Evolutionary conservation across 2,888 invertebrate species (phyloP).

Genomic region (Drosophila hamatofila): DNA sequence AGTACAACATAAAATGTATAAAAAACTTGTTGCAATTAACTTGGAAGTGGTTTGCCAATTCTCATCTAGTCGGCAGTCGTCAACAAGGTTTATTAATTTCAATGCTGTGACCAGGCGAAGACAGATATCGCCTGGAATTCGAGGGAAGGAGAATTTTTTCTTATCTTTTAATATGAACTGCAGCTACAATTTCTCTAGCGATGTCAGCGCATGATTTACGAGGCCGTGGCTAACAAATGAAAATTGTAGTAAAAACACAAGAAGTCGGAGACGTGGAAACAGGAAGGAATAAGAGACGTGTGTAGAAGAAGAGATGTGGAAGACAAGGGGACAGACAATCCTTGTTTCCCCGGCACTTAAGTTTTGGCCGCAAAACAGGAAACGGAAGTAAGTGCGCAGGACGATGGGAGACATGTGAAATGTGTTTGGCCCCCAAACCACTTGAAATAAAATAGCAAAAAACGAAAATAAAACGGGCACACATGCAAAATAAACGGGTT

Average conservation of each 20-base stretch:
- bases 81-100: slow-evolving; percentile 68
- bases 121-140: slow-evolving; percentile 52
- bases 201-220: slow-evolving; percentile 79
- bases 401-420: slow-evolving; percentile 76
- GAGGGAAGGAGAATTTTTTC: slow-evolving; percentile 47
- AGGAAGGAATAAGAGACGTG: neutral
- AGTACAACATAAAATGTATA: neutral
- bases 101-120: slow-evolving; percentile 37
- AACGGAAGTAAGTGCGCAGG: slow-evolving; percentile 77
- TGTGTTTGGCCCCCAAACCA: slow-evolving; percentile 57
- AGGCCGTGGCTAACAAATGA: slow-evolving; percentile 69
- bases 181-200: slow-evolving; percentile 72
- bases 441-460: slow-evolving; percentile 28
- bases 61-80: slow-evolving; percentile 19
- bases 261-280: neutral
- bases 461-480: slow-evolving; percentile 40
- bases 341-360: slow-evolving; percentile 68
- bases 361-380: slow-evolving; percentile 78
- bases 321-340: slow-evolving; percentile 52
- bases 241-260: slow-evolving; percentile 70
- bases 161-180: slow-evolving; percentile 76
- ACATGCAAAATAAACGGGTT: slow-evolving; percentile 79
- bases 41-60: neutral
- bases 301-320: neutral
- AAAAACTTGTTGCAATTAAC: slow-evolving; percentile 21